Base-by-base conservation (phyloP, 2,113 vertebrate genomes). In the Phylloscopus trochiloides region DNA sequence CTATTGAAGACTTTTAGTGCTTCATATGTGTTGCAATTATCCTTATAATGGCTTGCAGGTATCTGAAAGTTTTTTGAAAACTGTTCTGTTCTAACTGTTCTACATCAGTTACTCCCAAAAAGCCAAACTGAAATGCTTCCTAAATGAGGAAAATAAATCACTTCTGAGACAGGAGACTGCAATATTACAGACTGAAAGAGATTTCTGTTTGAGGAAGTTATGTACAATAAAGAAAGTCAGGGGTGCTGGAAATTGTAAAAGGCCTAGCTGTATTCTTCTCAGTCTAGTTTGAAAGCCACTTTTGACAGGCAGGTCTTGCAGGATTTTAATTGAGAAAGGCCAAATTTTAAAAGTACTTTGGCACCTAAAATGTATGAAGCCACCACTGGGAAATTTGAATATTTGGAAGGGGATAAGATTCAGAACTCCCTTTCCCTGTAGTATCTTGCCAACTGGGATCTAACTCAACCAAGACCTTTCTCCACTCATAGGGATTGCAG, bases 401-500 rank as follows among this genome's bases (percentile, higher is more conserved):
- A 51, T 14, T 48, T 80, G 47, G 28, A 55, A 85, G 13, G 4
- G 26, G 7, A 2, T 47, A 42, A 81, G 31, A 43, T 77, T 61
- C 68, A 66, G n/a, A 51, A 24, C 8, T 65, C 10, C 17, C 8
- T 40, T 80, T 55, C 17, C 9, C 7, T 52, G 24, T 48, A 21
- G 12, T 55, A 59, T 50, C 8, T 45, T 40, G 11, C 7, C 31
- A 43, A 0, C 2, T 32, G n/a, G 26, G 17, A 24, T 71, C 17
- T 68, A 28, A 22, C 34, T 45, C 31, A 78, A 14, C 20, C 12
- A 57, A 62, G 32, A 62, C 8, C 4, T 77, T 85, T 9, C 9
- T 63, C 17, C 13, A 12, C 9, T 15, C 2, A 1, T 12, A 52
- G 31, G 31, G 16, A 22, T 17, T 0, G 0, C 45, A 55, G 3